Conservation (phyloP, 2,797 vertebrate species). For the Eidolon dupreanum region DNA sequence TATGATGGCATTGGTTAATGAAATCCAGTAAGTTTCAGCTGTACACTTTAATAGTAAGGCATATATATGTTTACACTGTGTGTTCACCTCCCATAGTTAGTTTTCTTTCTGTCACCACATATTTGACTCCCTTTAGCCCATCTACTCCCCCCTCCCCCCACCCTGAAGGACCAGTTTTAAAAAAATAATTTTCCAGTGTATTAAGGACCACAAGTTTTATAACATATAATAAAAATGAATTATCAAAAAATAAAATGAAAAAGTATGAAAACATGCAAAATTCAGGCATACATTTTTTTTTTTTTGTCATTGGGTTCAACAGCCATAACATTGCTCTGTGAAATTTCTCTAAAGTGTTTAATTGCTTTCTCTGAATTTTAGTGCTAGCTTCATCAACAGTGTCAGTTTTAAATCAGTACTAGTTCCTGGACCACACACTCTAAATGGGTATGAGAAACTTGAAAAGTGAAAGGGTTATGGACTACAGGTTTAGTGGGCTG, state of each 20-base stretch:
- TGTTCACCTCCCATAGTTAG: too few species aligned
- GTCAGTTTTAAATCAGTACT: neutral
- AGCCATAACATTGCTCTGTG: neutral
- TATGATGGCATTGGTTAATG: too few species aligned
- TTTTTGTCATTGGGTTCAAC: neutral
- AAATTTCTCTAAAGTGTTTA: neutral
- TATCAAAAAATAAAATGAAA: conserved; percentile 3
- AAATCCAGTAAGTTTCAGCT: too few species aligned
- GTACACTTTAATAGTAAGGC: too few species aligned
- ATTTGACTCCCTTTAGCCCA: too few species aligned
- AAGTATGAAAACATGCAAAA: neutral
- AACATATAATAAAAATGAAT: neutral
- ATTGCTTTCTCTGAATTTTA: neutral
- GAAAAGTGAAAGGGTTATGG: conserved; percentile 8
- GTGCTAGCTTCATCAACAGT: neutral
- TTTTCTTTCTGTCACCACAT: too few species aligned
- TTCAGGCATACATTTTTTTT: neutral
- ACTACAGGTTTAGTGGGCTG: neutral
- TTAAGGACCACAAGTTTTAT: neutral
- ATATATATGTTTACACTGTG: too few species aligned
- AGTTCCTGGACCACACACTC: neutral
- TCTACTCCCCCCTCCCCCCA: too few species aligned
- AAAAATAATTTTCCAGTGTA: neutral
- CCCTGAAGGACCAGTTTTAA: neutral
- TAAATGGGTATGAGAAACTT: conserved; percentile 4